These are phyloP conservation scores for Phyto melanocephala DNA, from an alignment of 2,888 invertebrate genomes.

Conservation along the genomic window DNA sequence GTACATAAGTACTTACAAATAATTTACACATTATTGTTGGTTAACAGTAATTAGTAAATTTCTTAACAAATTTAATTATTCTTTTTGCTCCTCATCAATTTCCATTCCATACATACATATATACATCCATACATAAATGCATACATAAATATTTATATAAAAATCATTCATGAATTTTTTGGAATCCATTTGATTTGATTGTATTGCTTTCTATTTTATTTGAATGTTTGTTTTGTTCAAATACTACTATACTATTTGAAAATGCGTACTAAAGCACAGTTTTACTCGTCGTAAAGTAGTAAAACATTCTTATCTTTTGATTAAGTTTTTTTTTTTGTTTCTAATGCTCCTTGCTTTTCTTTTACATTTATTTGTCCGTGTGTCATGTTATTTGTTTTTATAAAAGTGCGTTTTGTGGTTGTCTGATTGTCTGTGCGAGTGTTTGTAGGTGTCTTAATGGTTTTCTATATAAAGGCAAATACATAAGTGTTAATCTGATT, in stretches of 20 bases:
- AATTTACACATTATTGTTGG: neutral
- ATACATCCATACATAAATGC: neutral
- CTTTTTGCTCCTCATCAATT: conserved; percentile 25
- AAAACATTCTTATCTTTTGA: conserved; percentile 50
- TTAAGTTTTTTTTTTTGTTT: conserved; percentile 37
- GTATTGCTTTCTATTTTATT: conserved; percentile 25
- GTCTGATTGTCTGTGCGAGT: conserved; percentile 2
- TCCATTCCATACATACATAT: conserved; percentile 2
- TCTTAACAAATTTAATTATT: conserved; percentile 11
- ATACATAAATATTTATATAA: neutral
- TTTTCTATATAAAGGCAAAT: conserved; percentile 44
- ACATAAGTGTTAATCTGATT: conserved; percentile 57
- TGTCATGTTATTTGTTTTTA: conserved; percentile 36
- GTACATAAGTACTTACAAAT: neutral
- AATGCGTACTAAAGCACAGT: neutral
- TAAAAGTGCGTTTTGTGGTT: conserved; percentile 16
- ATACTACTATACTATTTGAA: neutral
- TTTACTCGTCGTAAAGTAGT: conserved; percentile 22
- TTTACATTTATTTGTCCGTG: neutral
- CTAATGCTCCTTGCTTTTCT: conserved; percentile 33
- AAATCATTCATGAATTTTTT: conserved; percentile 26
- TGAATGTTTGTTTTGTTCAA: too few relatives aligned
- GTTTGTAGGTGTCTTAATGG: conserved; percentile 14
- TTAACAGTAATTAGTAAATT: conserved; percentile 16
- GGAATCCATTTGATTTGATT: conserved; percentile 8